Evolutionary conservation across 2,113 vertebrate species (phyloP).

Genomic region (Odocoileus hemionus): DNA sequence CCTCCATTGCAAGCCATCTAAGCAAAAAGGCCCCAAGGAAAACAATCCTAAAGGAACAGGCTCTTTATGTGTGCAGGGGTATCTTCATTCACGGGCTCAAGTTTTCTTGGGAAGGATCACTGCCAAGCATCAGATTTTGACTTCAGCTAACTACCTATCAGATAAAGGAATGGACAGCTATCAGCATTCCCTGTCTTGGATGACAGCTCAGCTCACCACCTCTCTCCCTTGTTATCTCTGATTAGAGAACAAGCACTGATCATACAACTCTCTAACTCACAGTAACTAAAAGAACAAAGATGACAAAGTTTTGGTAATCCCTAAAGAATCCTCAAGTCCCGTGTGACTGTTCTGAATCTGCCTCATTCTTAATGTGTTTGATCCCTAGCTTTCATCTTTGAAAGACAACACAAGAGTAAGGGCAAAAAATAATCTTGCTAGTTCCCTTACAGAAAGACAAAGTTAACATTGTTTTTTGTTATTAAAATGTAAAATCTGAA

Average conservation of each 20-base stretch:
- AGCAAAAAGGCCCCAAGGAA: conserved; percentile 13
- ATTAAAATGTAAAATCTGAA: conserved; percentile 17
- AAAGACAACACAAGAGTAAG: neutral
- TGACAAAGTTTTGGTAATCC: neutral
- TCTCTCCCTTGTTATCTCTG: neutral
- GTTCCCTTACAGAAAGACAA: neutral
- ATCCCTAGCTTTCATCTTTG: neutral
- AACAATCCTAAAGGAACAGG: conserved; percentile 25
- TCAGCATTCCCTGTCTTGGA: neutral
- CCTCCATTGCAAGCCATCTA: conserved; percentile 38
- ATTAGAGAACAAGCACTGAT: neutral
- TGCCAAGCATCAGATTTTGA: neutral
- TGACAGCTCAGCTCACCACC: neutral
- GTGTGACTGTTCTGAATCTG: neutral
- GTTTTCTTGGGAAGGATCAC: neutral
- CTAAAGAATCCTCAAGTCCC: neutral
- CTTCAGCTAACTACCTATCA: neutral
- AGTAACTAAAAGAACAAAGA: neutral
- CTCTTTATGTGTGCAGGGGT: neutral
- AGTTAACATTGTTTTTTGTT: neutral
- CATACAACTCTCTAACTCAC: neutral
- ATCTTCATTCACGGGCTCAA: neutral
- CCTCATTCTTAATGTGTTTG: neutral
- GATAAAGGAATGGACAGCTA: neutral
- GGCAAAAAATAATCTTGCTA: neutral